Base-by-base conservation (phyloP, 2,888 invertebrate genomes). In the Ariolimax columbianus region DNA sequence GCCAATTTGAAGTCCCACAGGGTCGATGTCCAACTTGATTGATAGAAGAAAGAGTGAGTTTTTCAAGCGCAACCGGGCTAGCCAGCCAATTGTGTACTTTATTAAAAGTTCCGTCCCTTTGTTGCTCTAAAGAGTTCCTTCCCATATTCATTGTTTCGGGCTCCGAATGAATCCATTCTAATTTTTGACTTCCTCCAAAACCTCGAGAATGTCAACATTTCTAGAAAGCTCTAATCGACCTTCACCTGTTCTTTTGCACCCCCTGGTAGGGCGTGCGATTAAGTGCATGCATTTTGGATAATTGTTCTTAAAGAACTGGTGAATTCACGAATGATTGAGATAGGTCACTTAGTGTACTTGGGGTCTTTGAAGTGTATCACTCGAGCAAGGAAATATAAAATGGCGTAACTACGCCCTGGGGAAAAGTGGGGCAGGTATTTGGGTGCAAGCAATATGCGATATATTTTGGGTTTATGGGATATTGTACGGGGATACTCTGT, bases 241-340 rank as follows among this genome's bases (percentile, higher is more conserved):
- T 72, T 40, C 72, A 72, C 72, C 72, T 72, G 72, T 72, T 40
- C 40, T 38, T 1, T 7, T 40, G 40, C 40, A 23, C 40, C 72
- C 26, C 72, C 72, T 40, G 38, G 72, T 23, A 38, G 40, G 40
- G 72, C 40, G 72, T 72, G 26, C 26, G 72, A 40, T 72, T 72
- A 38, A 72, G 72, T 72, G 72, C 72, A 72, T 19, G 40, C 40
- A 40, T 38, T 26, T 72, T 38, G 72, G 38, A 26, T 40, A 72
- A 72, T 72, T 72, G 26, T 40, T 9, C 26, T 0, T 38, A 30
- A 30, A 63, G 63, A 30, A 63, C 7, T 30, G 30, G 3, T 63
- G 63, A 3, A 30, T 63, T 63, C 7, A 30, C 30, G 30, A 30
- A 63, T 30, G 63, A 63, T 63, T n/a, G 30, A 63, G n/a, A 30